Evolutionary conservation across 2,113 vertebrate species (phyloP), one percentile per base, ranked within the genome.

Genomic region (Apteryx owenii): DNA sequence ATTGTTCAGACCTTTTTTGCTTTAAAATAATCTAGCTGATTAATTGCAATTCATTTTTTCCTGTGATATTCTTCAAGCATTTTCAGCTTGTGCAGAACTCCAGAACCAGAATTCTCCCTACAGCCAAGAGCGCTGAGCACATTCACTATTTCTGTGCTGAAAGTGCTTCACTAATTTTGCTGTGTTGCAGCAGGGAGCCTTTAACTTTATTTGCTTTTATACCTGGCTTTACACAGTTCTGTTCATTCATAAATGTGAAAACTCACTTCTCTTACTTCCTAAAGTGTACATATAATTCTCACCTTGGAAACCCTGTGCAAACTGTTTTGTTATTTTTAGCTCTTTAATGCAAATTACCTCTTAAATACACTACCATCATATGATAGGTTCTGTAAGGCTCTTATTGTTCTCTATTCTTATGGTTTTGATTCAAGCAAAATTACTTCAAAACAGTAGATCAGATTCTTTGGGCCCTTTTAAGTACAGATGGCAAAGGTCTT

Each of bases 131-230:
- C 76, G 75, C 80, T 73, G 81, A 83, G 82, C 31, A 81, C 0
- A 0, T 85, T 86, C 26, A 66, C 91, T 70, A 89, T 66, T 76
- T 92, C 42, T 88, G 46, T 86, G 46, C 36, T 77, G 61, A 91
- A 97, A 93, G 69, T 38, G 44, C 11, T 89, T 77, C 53, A 40
- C 22, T 80, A 78, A 54, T 84, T 95, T 90, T 69, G 78, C 66
- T 2, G 0, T 40, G 53, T 61, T 87, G 69, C 94, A 95, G 86
- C 80, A 89, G 94, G 84, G 78, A 95, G 85, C 29, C 81, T 92
- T 90, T 82, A 93, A 42, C 61, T 86, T 81, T 86, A 86, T 95
- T 96, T 95, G 87, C 70, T 89, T 91, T 95, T 76, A 76, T 76
- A 82, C 36, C 33, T 79, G 53, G 29, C 22, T 96, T 93, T 89